Evolutionary conservation across 2,797 vertebrate species (phyloP).

Genomic region (Bufotes viridis): DNA sequence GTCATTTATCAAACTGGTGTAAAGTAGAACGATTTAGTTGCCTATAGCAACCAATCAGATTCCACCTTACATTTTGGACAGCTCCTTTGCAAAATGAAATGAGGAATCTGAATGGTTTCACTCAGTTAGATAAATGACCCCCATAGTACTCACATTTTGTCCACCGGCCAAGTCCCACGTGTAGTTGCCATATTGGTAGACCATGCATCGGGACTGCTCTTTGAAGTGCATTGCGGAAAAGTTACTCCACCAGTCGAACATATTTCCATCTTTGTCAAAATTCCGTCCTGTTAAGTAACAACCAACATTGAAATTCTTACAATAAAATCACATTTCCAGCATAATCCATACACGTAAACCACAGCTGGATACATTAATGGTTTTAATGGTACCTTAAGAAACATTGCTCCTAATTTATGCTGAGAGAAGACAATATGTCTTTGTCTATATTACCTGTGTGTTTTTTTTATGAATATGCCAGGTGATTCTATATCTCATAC

Average conservation of each 20-base stretch:
- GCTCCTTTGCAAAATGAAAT: too few relatives aligned
- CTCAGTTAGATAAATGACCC: too few relatives aligned
- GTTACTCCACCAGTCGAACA: slow-evolving; percentile 98
- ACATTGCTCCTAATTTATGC: not conserved
- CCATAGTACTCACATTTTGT: slow-evolving; percentile 82
- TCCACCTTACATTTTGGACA: too few relatives aligned
- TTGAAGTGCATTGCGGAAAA: slow-evolving; percentile 90
- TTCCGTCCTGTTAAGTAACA: slow-evolving; percentile 81
- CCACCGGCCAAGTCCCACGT: slow-evolving; percentile 90
- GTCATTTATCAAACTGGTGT: too few relatives aligned
- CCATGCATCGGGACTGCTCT: slow-evolving; percentile 91
- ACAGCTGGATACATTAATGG: too few relatives aligned
- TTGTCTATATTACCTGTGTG: too few relatives aligned
- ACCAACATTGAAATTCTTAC: not conserved
- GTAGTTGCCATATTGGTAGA: slow-evolving; percentile 90
- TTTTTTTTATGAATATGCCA: too few relatives aligned
- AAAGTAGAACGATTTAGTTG: too few relatives aligned
- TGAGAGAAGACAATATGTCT: too few relatives aligned
- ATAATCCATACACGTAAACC: not conserved
- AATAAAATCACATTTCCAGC: not conserved
- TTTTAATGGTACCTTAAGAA: not conserved
- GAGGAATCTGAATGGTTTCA: too few relatives aligned
- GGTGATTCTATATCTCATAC: too few relatives aligned
- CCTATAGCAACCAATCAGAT: too few relatives aligned
- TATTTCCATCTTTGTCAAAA: slow-evolving; percentile 95